A percentile compares a stretch with the other conserved stretches of the same genome.
These are phyloP conservation scores for Plodia interpunctella DNA, from an alignment of 1,140 invertebrate genomes.

Conservation along the genomic window DNA sequence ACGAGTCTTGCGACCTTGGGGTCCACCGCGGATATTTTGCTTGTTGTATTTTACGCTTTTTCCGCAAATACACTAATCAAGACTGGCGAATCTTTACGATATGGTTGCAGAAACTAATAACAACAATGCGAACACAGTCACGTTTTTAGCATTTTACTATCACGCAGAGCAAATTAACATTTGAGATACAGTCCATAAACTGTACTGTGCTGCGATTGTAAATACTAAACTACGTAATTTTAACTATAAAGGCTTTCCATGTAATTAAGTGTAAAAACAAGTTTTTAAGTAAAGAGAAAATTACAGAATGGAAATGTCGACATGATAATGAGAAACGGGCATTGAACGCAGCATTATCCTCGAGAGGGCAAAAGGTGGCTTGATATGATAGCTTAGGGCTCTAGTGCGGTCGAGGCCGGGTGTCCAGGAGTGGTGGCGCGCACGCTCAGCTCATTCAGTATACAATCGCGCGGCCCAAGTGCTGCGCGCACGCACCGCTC, in stretches of 20 bases:
- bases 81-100: slow-evolving; percentile 7
- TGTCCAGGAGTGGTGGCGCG: slow-evolving; percentile 60
- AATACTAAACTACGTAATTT: neutral
- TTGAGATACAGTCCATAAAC: too few relatives aligned
- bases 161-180: too few relatives aligned
- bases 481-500: slow-evolving; percentile 64
- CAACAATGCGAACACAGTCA: slow-evolving; percentile 11
- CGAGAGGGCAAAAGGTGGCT: slow-evolving; percentile 55
- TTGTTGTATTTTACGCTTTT: slow-evolving; percentile 54
- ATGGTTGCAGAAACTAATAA: slow-evolving; percentile 8
- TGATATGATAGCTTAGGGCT: slow-evolving; percentile 57
- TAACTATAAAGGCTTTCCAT: neutral
- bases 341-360: slow-evolving; percentile 56
- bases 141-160: slow-evolving; percentile 19
- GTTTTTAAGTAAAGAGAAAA: neutral
- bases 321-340: slow-evolving; percentile 47
- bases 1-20: slow-evolving; percentile 53
- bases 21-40: slow-evolving; percentile 54
- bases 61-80: slow-evolving; percentile 39
- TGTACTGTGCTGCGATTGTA: too few relatives aligned
- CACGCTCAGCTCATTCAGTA: slow-evolving; percentile 54
- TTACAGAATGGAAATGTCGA: slow-evolving; percentile 17
- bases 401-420: slow-evolving; percentile 56
- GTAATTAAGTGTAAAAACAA: neutral
- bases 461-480: slow-evolving; percentile 64